Evolutionary conservation across 2,888 invertebrate species (phyloP).

Genomic region (Cephus runcator): DNA sequence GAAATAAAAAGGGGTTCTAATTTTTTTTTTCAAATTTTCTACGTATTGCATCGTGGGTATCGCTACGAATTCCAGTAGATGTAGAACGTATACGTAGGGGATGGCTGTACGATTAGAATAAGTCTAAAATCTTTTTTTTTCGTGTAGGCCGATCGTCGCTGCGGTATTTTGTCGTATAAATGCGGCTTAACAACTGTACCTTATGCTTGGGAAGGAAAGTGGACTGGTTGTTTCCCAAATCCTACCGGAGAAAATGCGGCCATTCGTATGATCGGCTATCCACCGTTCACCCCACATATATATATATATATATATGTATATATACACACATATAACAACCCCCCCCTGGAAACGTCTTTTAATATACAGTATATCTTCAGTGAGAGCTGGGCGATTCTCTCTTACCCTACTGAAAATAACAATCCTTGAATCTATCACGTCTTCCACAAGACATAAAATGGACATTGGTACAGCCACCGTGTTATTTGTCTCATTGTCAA

Average conservation of each 20-base stretch:
- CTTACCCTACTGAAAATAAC: slow-evolving; percentile 1
- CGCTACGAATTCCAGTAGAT: background rate
- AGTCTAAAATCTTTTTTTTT: background rate
- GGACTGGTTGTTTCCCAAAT: slow-evolving; percentile 47
- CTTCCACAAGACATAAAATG: background rate
- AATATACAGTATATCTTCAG: slow-evolving; percentile 65
- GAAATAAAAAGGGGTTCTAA: background rate
- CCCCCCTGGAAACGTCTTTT: slow-evolving; percentile 61
- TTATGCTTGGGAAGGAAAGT: slow-evolving; percentile 35
- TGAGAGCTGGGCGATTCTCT: slow-evolving; percentile 47
- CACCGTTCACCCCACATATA: background rate
- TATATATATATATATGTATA: too few relatives aligned
- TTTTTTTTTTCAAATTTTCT: background rate
- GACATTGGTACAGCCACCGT: background rate
- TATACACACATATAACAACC: slow-evolving; percentile 16
- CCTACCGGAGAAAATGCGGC: slow-evolving; percentile 59
- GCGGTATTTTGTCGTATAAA: background rate
- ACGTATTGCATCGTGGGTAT: background rate
- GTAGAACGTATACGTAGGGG: background rate
- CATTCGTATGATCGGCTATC: slow-evolving; percentile 64
- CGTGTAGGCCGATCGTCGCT: background rate
- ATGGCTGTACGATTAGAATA: background rate
- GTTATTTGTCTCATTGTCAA: background rate
- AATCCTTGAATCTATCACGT: slow-evolving; percentile 36
- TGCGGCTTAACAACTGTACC: background rate